Base-by-base conservation (phyloP, 2,888 invertebrate genomes). In the Tolmerus cingulatus region DNA sequence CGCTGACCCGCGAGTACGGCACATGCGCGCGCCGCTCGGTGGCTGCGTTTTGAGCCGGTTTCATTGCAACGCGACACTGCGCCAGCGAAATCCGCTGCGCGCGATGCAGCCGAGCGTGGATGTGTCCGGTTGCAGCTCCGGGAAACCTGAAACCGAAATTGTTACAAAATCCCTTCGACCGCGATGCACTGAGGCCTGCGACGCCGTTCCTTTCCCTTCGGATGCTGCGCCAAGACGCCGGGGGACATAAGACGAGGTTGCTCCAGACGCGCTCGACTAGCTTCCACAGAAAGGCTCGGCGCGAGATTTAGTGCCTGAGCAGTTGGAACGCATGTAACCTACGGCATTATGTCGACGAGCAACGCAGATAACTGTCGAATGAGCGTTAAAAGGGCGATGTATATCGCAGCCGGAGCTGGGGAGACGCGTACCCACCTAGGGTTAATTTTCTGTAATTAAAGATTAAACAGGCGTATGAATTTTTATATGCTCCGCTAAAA, bases 381-480 rank as follows among this genome's bases (percentile, higher is more conserved):
- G 46, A 8, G 79, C 30, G 30, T 14, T 79, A 79, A 51, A 66
- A 79, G 55, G 51, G 51, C 79, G 27, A 51, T 23, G 16, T 37
- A 78, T 43, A 78, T 43, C 43, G 40, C 19, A 23, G 43, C 2
- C 14, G 78, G 43, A 27, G 27, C 27, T 1, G 30, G 27, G 30
- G 55, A 27, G 51, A 79, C 78, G 40, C 27, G 4, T 66, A 66
- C 55, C n/a, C 46, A 14, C 12, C 40, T 66, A 37, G n/a, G 37
- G n/a, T 57, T 66, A 84, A 66, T 84, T 79, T 84, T 84, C 82
- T 66, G 57, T 84, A 84, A 84, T 84, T 84, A 84, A 57, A 66
- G 40, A 84, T 84, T 66, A 84, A 84, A 84, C 37, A 9, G 66
- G 30, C 12, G 82, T 19, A 66, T 34, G 66, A 66, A 57, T 55